A percentile compares a stretch with the other conserved stretches of the same genome.
Conservation (phyloP, 2,797 vertebrate genomes). For the Xyrichtys novacula region DNA sequence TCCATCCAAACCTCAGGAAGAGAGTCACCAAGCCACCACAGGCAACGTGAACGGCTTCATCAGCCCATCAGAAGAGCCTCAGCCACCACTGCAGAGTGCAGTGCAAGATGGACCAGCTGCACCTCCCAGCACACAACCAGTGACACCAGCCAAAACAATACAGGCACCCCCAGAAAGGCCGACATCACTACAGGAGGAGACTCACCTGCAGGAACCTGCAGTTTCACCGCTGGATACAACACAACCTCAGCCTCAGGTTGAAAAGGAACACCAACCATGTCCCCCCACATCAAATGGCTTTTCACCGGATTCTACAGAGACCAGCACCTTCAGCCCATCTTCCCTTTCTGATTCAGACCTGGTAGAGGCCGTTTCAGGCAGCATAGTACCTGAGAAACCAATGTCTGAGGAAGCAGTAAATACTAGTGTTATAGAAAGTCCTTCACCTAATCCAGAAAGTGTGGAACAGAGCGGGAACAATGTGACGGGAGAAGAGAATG, state of each 20-base stretch:
- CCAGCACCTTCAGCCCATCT: slow-evolving; percentile 59
- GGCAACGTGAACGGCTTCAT: slow-evolving; percentile 62
- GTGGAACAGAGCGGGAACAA: slow-evolving; percentile 35
- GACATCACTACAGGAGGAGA: slow-evolving; percentile 20
- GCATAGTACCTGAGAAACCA: slow-evolving; percentile 26
- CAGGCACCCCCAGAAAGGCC: slow-evolving; percentile 37
- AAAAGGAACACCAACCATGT: slow-evolving; percentile 24
- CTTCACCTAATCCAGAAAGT: slow-evolving; percentile 21
- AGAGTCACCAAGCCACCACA: slow-evolving; percentile 48
- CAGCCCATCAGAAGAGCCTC: slow-evolving; percentile 57
- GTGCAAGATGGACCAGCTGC: slow-evolving; percentile 27
- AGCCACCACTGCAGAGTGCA: slow-evolving; percentile 18
- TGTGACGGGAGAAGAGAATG: slow-evolving; percentile 9
- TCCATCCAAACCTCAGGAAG: slow-evolving; percentile 46
- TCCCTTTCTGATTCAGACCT: slow-evolving; percentile 65
- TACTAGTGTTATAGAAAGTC: slow-evolving; percentile 24
- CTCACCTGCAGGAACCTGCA: slow-evolving; percentile 1
- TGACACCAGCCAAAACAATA: neutral
- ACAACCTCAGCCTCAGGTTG: slow-evolving; percentile 22
- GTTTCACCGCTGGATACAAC: neutral
- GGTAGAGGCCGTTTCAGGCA: slow-evolving; percentile 57
- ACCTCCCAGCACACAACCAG: slow-evolving; percentile 34
- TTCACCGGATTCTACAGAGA: slow-evolving; percentile 58
- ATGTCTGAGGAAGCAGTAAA: slow-evolving; percentile 26
- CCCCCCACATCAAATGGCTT: slow-evolving; percentile 54